Conservation (phyloP, 2,113 vertebrate genomes). For the Sorex fumeus region DNA sequence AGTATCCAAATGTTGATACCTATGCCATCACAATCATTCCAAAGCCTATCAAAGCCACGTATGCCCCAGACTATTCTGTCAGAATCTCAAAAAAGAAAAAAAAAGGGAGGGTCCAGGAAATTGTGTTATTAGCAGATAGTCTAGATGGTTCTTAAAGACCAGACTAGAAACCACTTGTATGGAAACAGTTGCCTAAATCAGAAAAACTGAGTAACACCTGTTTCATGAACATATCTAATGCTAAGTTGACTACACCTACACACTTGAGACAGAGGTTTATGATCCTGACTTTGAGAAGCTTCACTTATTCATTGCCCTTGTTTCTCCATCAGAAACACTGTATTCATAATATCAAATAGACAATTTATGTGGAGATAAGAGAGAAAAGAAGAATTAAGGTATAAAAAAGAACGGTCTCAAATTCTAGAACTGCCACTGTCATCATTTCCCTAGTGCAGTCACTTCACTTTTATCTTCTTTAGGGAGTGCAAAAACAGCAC, state of each 20-base stretch:
- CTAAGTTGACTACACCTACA: neutral
- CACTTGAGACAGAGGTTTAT: neutral
- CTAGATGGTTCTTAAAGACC: neutral
- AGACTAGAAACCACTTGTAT: neutral
- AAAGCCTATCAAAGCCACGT: constrained; percentile 6
- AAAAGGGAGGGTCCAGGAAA: neutral
- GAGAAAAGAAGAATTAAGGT: constrained; percentile 4
- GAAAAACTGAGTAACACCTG: neutral
- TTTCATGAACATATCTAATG: neutral
- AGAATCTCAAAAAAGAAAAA: neutral
- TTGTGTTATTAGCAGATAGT: constrained; percentile 36
- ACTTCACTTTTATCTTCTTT: constrained; percentile 36
- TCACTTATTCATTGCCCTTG: constrained; percentile 2
- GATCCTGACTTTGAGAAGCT: neutral
- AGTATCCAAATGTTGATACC: neutral
- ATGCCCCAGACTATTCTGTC: neutral
- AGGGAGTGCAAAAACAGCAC: neutral
- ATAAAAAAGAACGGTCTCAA: neutral
- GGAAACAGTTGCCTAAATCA: neutral
- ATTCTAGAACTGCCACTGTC: neutral
- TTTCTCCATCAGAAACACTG: constrained; percentile 40
- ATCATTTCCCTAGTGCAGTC: neutral
- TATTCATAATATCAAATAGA: constrained; percentile 11
- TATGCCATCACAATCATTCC: constrained; percentile 3
- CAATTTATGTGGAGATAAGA: neutral